A percentile compares a stretch with the other conserved stretches of the same genome.
Conservation (phyloP, 2,113 vertebrate species). For the Trematocara stigmaticum region DNA sequence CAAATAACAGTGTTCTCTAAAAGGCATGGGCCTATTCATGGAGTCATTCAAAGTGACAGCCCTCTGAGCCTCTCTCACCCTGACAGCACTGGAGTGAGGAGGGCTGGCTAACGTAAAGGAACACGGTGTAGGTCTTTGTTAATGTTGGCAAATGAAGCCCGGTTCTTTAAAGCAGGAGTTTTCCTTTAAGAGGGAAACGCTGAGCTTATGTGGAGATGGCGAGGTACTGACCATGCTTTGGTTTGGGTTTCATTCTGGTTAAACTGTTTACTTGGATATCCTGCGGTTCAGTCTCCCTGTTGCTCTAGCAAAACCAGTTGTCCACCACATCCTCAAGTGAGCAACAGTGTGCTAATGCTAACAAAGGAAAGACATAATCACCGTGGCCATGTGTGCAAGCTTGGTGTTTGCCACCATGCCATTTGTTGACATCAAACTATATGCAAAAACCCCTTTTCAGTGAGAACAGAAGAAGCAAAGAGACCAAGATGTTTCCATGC, state of each 20-base stretch:
- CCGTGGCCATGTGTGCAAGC: background rate
- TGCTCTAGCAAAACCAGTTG: background rate
- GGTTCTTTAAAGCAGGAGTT: slow-evolving; percentile 22
- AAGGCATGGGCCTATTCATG: slow-evolving; percentile 45
- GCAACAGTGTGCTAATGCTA: slow-evolving; percentile 4
- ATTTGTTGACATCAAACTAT: slow-evolving; percentile 7
- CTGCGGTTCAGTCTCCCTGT: background rate
- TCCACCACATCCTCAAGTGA: slow-evolving; percentile 13
- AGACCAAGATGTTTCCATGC: background rate
- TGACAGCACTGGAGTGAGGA: slow-evolving; percentile 14
- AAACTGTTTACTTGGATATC: slow-evolving; percentile 4
- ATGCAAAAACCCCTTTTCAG: background rate
- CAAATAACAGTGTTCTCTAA: slow-evolving; percentile 35
- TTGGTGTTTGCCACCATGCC: background rate
- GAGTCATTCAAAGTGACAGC: slow-evolving; percentile 71
- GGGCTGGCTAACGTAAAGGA: slow-evolving; percentile 21
- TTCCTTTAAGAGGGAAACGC: background rate
- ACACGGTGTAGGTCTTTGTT: slow-evolving; percentile 43
- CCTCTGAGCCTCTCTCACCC: slow-evolving; percentile 21
- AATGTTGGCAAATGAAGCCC: slow-evolving; percentile 37
- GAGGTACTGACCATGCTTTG: background rate
- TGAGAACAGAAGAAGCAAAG: slow-evolving; percentile 1
- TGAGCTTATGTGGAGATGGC: background rate
- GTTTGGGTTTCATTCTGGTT: background rate
- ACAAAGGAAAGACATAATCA: slow-evolving; percentile 6